Conservation (phyloP, 2,888 invertebrate species). For the Tachina lurida region DNA sequence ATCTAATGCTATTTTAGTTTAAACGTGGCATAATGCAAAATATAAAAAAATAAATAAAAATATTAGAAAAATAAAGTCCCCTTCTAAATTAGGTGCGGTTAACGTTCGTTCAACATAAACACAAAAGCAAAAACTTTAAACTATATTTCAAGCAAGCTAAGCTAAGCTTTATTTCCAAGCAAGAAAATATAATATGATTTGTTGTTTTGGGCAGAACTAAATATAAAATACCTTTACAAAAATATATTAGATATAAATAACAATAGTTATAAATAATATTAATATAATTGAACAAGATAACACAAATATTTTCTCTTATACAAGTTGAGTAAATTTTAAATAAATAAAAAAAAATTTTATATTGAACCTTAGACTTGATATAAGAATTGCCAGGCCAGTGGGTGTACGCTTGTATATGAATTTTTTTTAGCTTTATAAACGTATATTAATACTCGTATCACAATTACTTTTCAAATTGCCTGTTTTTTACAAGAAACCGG, state of each 20-base stretch:
- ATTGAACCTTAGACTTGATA: conserved; percentile 51
- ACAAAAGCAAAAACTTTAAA: conserved; percentile 3
- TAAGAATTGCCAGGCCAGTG: conserved; percentile 37
- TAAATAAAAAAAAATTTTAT: conserved; percentile 27
- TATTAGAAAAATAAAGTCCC: conserved; percentile 58
- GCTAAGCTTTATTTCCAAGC: conserved; percentile 12
- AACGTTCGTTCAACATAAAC: not conserved
- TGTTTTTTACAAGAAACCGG: conserved; percentile 25
- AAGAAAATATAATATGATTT: conserved; percentile 15
- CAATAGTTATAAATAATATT: conserved; percentile 40
- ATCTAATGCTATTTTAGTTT: conserved; percentile 3
- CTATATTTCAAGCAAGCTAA: conserved; percentile 4
- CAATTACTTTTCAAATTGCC: conserved; percentile 49
- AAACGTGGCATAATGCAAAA: not conserved
- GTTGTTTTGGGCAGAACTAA: conserved; percentile 14
- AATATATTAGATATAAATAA: not conserved
- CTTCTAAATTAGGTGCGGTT: conserved; percentile 71
- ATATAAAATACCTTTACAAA: not conserved
- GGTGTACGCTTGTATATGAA: conserved; percentile 35
- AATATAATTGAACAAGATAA: conserved; percentile 42
- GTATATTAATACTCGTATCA: conserved; percentile 41
- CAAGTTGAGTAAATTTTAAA: not conserved
- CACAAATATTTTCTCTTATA: conserved; percentile 27
- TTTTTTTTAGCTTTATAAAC: not conserved
- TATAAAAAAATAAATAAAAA: not conserved